Evolutionary conservation across 2,113 vertebrate species (phyloP).

Genomic region (Lucifuga dentata): DNA sequence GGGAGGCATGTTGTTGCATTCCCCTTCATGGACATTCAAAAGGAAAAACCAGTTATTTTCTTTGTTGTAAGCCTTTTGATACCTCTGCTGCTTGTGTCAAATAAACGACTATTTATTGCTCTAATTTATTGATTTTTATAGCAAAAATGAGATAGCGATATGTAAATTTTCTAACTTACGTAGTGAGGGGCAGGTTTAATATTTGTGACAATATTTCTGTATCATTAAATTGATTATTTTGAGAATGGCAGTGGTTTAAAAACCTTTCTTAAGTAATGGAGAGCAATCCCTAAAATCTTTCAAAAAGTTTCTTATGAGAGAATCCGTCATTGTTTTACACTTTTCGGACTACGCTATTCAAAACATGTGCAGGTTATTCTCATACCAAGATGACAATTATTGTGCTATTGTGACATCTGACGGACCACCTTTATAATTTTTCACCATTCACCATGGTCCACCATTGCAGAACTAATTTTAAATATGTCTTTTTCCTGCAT

Average conservation of each 20-base stretch:
- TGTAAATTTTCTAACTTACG: conserved; percentile 69
- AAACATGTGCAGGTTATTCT: background rate
- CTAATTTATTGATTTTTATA: conserved; percentile 85
- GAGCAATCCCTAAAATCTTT: conserved; percentile 4
- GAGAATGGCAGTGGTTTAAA: conserved; percentile 56
- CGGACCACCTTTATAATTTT: no score
- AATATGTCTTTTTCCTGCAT: no score
- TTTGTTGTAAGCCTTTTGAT: conserved; percentile 63
- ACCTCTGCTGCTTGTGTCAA: conserved; percentile 83
- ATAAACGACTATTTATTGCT: conserved; percentile 85
- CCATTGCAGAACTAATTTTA: no score
- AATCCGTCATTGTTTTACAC: background rate
- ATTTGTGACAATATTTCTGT: conserved; percentile 53
- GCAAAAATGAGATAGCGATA: conserved; percentile 13
- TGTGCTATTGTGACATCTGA: no score
- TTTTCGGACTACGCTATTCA: conserved; percentile 3
- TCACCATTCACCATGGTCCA: no score
- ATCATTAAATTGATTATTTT: conserved; percentile 50
- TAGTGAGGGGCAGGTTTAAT: conserved; percentile 62
- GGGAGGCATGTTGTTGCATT: background rate
- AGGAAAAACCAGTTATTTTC: conserved; percentile 35
- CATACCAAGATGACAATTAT: background rate
- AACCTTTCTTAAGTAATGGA: conserved; percentile 56
- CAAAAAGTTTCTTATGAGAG: background rate
- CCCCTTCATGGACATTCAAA: conserved; percentile 14